Base-by-base conservation (phyloP, 2,113 vertebrate genomes). In the Mixornis gularis region DNA sequence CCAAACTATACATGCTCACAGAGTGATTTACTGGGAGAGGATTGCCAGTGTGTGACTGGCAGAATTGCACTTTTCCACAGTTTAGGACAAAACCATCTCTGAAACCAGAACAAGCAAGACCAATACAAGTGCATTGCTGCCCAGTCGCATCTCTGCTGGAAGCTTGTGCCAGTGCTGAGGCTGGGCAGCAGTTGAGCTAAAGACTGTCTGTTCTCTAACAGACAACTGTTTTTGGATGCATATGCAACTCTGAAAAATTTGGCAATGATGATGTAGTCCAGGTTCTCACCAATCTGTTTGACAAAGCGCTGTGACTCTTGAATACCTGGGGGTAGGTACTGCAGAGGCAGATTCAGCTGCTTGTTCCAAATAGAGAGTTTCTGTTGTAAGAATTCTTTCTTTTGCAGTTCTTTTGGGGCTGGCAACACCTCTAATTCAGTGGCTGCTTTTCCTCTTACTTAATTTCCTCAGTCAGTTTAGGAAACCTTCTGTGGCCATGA, bases 1-100 rank as follows among this genome's bases (percentile, higher is more conserved):
- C 41, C 81, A 82, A 89, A 59, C 49, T 70, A 27, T 59, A 62
- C 30, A 1, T 44, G 41, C 30, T 93, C 7, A 2, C 46, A 51
- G 77, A 74, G 53, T 27, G 52, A 84, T 80, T 87, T 86, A 70
- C 30, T 79, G 41, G 13, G 27, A 94, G 40, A 55, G 69, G 52
- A 41, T 38, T 81, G 40, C 21, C 1, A 2, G 12, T 22, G 21
- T 62, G 48, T n/a, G n/a, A 51, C 48, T 29, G 52, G 40, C n/a
- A 65, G 79, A 91, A 56, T 17, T 46, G 48, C 59, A 53, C 51
- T 90, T 80, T 88, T 58, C 36, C 4, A 5, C 51, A n/a, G 29
- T 89, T 79, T 46, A 76, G 71, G 66, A 49, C 34, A 73, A 79
- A 89, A 41, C 13, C 8, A 8, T 4, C 18, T 32, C n/a, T 58